Conservation (phyloP, 2,113 vertebrate species). For the Alosa alosa region DNA sequence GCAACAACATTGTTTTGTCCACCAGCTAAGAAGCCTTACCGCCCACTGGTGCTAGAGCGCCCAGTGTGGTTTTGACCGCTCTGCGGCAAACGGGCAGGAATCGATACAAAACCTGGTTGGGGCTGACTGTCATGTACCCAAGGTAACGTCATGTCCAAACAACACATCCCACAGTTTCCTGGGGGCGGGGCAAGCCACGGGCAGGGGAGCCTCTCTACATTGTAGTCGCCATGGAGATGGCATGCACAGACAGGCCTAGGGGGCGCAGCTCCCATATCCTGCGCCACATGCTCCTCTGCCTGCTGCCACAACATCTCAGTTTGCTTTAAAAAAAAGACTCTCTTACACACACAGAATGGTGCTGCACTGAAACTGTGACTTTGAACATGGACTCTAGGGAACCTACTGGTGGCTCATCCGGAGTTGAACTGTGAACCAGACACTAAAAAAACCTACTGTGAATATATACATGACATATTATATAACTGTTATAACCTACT, state of each 20-base stretch:
- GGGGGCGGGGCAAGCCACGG: slow-evolving; percentile 80
- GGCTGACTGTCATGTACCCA: slow-evolving; percentile 99
- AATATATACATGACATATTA: background rate
- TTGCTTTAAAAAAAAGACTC: background rate
- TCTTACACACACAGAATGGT: background rate
- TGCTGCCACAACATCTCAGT: slow-evolving; percentile 66
- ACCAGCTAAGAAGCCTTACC: slow-evolving; percentile 62
- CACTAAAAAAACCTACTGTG: background rate
- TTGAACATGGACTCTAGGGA: background rate
- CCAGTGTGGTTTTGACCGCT: slow-evolving; percentile 49
- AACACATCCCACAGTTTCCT: slow-evolving; percentile 97
- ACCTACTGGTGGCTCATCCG: background rate
- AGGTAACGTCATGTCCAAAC: slow-evolving; percentile 97
- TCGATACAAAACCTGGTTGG: slow-evolving; percentile 90
- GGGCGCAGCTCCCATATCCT: slow-evolving; percentile 33
- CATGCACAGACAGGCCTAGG: slow-evolving; percentile 52
- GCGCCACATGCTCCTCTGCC: slow-evolving; percentile 34
- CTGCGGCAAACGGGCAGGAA: slow-evolving; percentile 50
- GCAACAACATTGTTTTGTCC: background rate
- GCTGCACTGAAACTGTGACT: background rate
- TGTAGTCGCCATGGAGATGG: slow-evolving; percentile 67
- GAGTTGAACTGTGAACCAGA: too few relatives aligned
- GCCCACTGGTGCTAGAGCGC: slow-evolving; percentile 63
- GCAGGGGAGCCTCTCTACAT: slow-evolving; percentile 91
- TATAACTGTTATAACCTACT: background rate